Evolutionary conservation across 1,140 invertebrate genomes (phyloP), one percentile per base, ranked within the genome.

Genomic region (Rhyacophila brunnea): DNA sequence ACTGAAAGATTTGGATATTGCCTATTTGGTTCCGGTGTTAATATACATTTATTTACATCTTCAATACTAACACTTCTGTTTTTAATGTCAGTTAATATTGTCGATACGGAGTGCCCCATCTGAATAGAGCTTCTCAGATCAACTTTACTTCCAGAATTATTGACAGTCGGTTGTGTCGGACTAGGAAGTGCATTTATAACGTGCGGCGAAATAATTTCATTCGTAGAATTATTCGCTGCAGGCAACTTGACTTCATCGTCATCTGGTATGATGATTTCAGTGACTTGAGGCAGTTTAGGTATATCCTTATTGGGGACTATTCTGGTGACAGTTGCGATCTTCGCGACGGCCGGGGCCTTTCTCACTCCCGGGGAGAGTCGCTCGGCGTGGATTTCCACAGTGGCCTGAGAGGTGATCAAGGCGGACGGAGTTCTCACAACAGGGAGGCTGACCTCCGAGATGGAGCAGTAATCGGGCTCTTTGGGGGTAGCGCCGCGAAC

Each of bases 391-490:
- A 79, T 78, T 67, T 79, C 77, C 43, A 79, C 72, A 57, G 75
- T 74, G 49, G 76, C 74, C 68, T 79, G 76, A 67, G 74, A 75
- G 23, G 77, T 71, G 65, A 78, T 71, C 68, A 78, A 69, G 68
- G 77, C 75, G 61, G 74, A 70, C 60, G 74, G 71, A 68, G 74
- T 75, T 64, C 75, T 75, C 70, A 79, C 78, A 73, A 79, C 77
- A 69, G 82, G 81, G 73, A 84, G 75, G 78, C 83, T 84, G 73
- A 84, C 76, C 76, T 84, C 82, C 60, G 81, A 83, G 75, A 84
- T 84, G 65, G 82, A 84, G 70, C 82, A 84, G 74, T 84, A 84
- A 72, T 84, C 82, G 59, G 82, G 82, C 72, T 84, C 82, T 58
- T 78, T 68, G 43, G 47, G 61, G 69, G 70, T 69, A 74, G 71